phyloP scores from a whole-genome alignment of 2,113 vertebrate genomes.

The Nyctibius bracteatus region DNA sequence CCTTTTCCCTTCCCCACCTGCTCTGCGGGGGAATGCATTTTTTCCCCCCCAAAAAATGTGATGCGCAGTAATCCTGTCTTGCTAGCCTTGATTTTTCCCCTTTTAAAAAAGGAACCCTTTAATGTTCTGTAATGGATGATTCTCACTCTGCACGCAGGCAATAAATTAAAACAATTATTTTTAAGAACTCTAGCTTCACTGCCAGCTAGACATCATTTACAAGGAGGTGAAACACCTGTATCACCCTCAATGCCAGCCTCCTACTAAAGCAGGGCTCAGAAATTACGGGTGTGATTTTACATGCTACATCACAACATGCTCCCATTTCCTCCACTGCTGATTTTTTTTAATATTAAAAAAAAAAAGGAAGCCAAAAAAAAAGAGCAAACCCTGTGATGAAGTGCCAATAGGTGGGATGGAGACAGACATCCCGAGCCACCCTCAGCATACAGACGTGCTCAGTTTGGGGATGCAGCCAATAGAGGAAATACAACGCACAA shows the following conservation, averaged over 20 bases:
- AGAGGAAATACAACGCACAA: too few relatives aligned
- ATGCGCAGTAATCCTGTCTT: not conserved
- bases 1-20: not conserved
- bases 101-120: not conserved
- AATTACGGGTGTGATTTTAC: not conserved
- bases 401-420: not conserved
- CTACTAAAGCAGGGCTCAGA: not conserved
- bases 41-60: rapidly evolving
- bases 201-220: not conserved
- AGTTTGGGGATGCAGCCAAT: not conserved
- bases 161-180: not conserved
- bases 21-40: rapidly evolving
- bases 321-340: not conserved
- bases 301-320: rapidly evolving
- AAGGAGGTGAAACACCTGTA: not conserved
- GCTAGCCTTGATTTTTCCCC: not conserved
- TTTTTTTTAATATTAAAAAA: not conserved
- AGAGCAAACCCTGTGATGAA: not conserved
- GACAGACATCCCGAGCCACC: rapidly evolving
- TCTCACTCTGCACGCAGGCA: not conserved
- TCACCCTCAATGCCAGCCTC: not conserved
- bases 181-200: not conserved
- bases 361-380: not conserved
- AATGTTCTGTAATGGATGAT: not conserved
- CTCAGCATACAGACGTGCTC: not conserved